Base-by-base conservation (phyloP, 1,140 invertebrate species). In the Diploscapter pachys region DNA sequence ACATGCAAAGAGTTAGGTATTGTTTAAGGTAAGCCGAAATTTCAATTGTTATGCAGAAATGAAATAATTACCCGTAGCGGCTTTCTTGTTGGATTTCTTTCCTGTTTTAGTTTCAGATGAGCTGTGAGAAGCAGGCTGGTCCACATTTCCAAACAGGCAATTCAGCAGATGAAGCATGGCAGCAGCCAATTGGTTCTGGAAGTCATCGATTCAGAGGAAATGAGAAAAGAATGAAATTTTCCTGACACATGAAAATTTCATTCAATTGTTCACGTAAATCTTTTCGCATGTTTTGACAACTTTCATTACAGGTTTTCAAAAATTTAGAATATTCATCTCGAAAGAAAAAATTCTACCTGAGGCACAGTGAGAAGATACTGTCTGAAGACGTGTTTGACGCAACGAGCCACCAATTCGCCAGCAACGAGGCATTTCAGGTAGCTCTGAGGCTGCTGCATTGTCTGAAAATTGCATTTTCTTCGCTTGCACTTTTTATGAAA, bases 141-240 rank as follows among this genome's bases (percentile, higher is more conserved):
- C 63, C 5, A 6, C 54, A 3, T 68, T 13, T 55, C 86, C 83
- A 8, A 98, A 85, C 80, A 95, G 90, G 84, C 95, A 98, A 87
- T 98, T 98, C 48, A 98, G 89, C 87, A 98, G 98, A 86, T 98
- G 95, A 78, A 92, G 92, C 48, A 96, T 91, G 0, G 93, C 93
- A 11, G 91, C 89, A 0, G 94, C 92, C 5, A 75, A 49, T 50
- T 71, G 70, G 59, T 67, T 31, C 31, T 64, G 63, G 63, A 64
- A 64, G 63, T 31, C 63, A 6, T 48, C 63, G 5, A 64, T 64
- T 13, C 31, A 64, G 63, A 64, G 63, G n/a, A 64, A 64, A 13
- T 64, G 31, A 50, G 59, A 96, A 88, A 83, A 91, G 92, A 90
- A 95, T 93, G 78, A 93, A 88, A 31, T 31, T 31, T 31, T 31